Evolutionary conservation across 2,797 vertebrate genomes (phyloP).

Genomic region (Macropodus opercularis): DNA sequence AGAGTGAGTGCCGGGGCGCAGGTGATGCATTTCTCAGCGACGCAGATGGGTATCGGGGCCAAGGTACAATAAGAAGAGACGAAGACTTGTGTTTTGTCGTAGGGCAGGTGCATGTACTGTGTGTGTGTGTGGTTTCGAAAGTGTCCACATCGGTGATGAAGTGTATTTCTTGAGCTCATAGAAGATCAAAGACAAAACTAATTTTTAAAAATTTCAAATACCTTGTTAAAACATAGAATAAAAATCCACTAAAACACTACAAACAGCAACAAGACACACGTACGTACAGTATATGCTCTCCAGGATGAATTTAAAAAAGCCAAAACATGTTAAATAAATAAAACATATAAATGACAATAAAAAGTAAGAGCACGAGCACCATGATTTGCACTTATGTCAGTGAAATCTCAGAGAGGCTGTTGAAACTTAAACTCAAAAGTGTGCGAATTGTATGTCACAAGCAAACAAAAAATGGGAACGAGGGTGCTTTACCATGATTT

Average conservation of each 20-base stretch:
- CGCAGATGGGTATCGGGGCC: constrained; percentile 51
- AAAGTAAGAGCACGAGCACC: constrained; percentile 63
- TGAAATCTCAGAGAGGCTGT: constrained; percentile 85
- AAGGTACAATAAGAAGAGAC: constrained; percentile 16
- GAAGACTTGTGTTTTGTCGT: constrained; percentile 12
- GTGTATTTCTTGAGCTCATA: no score
- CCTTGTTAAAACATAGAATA: constrained; percentile 12
- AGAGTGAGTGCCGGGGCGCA: constrained; percentile 55
- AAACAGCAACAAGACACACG: constrained; percentile 55
- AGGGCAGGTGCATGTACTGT: not conserved
- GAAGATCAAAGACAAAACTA: no score
- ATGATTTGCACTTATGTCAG: constrained; percentile 82
- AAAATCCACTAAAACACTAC: constrained; percentile 36
- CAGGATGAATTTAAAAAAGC: constrained; percentile 5
- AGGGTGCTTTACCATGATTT: constrained; percentile 34
- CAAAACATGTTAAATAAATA: constrained; percentile 13
- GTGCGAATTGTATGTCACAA: constrained; percentile 60
- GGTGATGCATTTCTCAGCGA: constrained; percentile 57
- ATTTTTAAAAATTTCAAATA: no score
- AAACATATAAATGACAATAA: constrained; percentile 21
- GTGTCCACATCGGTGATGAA: no score
- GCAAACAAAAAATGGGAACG: constrained; percentile 38
- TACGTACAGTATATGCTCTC: constrained; percentile 39
- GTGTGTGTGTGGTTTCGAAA: constrained; percentile 23
- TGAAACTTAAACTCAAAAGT: constrained; percentile 63